Evolutionary conservation across 2,113 vertebrate species (phyloP).

Genomic region (Gymnorhina tibicen): DNA sequence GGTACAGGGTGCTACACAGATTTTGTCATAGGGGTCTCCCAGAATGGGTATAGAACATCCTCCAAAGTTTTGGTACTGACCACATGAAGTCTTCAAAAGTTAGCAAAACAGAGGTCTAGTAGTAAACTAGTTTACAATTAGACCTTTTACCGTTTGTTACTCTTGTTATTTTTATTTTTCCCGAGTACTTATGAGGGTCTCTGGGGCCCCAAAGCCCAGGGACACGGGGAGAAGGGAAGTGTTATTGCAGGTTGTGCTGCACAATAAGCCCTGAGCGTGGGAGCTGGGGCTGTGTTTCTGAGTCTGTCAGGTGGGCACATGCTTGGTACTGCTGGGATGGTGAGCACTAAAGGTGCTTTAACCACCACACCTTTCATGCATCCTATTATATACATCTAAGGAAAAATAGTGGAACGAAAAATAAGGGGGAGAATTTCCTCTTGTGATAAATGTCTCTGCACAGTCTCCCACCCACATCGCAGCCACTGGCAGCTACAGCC

Average conservation of each 20-base stretch:
- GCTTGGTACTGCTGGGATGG: background rate
- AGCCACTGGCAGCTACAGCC: background rate
- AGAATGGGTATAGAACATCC: background rate
- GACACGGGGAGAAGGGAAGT: background rate
- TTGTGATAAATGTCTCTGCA: background rate
- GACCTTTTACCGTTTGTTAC: background rate
- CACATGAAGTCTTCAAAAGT: background rate
- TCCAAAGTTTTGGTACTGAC: background rate
- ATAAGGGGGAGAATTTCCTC: background rate
- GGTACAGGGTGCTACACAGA: background rate
- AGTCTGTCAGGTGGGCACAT: background rate
- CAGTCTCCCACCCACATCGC: background rate
- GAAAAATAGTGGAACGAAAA: background rate
- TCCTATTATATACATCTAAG: rapidly evolving
- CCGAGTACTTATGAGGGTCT: background rate
- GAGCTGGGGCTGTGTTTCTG: background rate
- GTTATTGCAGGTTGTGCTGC: background rate
- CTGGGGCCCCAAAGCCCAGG: background rate
- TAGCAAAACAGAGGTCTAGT: background rate
- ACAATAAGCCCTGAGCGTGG: rapidly evolving
- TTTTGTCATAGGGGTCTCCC: background rate
- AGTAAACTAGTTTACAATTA: background rate
- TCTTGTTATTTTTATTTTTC: background rate
- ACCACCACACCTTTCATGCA: background rate
- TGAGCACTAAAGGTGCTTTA: background rate